Evolutionary conservation across 2,888 invertebrate species (phyloP).

Genomic region (Acleris emargana): DNA sequence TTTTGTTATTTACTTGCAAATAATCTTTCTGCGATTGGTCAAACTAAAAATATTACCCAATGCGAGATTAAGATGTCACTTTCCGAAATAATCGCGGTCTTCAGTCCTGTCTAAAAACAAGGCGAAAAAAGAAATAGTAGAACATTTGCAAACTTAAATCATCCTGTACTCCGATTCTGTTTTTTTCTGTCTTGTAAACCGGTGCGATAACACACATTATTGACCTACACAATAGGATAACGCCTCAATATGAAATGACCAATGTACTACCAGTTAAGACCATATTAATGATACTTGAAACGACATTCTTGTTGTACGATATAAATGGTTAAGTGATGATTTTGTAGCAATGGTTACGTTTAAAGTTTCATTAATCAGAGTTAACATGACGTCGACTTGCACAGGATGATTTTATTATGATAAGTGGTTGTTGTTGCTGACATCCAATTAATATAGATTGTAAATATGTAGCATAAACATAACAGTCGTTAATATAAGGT

Average conservation of each 20-base stretch:
- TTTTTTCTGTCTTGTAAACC: constrained; percentile 27
- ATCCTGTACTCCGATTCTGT: constrained; percentile 14
- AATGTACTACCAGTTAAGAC: constrained; percentile 21
- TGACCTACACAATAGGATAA: constrained; percentile 31
- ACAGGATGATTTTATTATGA: no score
- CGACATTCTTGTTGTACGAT: constrained; percentile 8
- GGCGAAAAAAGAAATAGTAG: background rate
- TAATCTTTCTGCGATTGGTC: no score
- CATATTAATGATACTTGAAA: constrained; percentile 22
- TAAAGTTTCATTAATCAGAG: no score
- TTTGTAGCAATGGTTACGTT: background rate
- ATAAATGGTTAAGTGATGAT: background rate
- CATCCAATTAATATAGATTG: no score
- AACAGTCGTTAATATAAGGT: no score
- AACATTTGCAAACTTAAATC: background rate
- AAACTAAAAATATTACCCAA: no score
- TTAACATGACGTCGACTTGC: no score
- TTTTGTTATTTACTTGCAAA: no score
- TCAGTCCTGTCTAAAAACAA: background rate
- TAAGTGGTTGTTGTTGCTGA: no score
- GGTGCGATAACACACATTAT: constrained; percentile 34
- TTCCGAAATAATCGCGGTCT: no score
- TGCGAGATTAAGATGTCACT: no score
- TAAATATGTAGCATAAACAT: no score
- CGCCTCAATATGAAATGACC: constrained; percentile 28